Percentiles rank a stretch among this genome's conserved stretches.
Conservation (phyloP, 2,113 vertebrate species). For the Indri indri region DNA sequence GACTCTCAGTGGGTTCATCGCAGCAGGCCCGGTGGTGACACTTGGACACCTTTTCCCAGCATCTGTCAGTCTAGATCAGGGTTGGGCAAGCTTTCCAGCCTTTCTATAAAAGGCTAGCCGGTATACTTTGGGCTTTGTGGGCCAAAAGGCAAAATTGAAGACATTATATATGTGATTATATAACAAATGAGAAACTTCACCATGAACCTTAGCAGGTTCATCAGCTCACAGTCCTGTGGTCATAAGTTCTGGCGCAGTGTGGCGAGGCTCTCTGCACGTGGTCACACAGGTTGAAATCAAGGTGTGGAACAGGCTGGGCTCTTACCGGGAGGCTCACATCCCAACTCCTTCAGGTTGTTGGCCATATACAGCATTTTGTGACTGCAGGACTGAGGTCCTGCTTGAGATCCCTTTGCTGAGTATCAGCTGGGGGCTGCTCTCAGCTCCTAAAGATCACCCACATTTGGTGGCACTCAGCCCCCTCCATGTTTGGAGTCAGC, state of each 20-base stretch:
- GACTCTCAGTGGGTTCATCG: background rate
- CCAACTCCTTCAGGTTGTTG: background rate
- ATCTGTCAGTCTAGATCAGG: background rate
- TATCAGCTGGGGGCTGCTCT: background rate
- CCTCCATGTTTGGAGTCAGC: background rate
- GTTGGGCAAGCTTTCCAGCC: background rate
- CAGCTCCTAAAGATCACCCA: background rate
- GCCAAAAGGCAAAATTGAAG: background rate
- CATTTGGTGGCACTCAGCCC: background rate
- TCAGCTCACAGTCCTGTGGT: background rate
- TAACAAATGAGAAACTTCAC: background rate
- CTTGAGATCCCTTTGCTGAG: background rate
- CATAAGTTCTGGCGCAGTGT: background rate
- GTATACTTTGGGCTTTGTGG: background rate
- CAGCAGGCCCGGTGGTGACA: background rate
- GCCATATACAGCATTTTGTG: background rate
- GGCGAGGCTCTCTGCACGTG: background rate
- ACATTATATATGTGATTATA: background rate
- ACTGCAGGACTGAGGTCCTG: background rate
- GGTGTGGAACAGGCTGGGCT: background rate
- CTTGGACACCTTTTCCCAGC: background rate
- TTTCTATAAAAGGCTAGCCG: background rate
- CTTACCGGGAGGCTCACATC: background rate
- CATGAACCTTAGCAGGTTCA: background rate
- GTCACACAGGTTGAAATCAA: background rate